phyloP scores from a whole-genome alignment of 2,113 vertebrate genomes.

The Bubo scandiacus region DNA sequence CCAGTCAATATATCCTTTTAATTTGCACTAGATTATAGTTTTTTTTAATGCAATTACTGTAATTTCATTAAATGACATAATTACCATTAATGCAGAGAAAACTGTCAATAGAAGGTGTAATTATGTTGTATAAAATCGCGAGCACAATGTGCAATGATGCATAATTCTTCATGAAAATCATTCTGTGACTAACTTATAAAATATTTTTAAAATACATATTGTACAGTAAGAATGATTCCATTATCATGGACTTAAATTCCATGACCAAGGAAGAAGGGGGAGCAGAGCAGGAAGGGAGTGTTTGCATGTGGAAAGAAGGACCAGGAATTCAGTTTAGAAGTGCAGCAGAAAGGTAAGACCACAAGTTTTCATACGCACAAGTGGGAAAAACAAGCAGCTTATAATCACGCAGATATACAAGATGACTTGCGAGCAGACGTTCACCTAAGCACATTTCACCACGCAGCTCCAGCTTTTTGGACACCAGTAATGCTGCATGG shows the following conservation, averaged over 20 bases:
- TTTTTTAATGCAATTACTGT: slow-evolving; percentile 77
- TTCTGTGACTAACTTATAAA: slow-evolving; percentile 53
- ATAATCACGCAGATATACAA: background rate
- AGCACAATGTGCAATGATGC: slow-evolving; percentile 69
- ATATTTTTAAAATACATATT: slow-evolving; percentile 59
- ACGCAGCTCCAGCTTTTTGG: background rate
- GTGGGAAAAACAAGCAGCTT: background rate
- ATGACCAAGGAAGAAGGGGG: background rate
- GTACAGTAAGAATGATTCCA: slow-evolving; percentile 8
- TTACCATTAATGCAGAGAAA: slow-evolving; percentile 77
- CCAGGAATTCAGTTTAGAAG: background rate
- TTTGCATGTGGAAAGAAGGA: background rate
- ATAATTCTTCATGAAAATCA: slow-evolving; percentile 70
- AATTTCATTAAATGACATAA: slow-evolving; percentile 81
- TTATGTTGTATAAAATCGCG: slow-evolving; percentile 75
- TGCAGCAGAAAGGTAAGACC: background rate
- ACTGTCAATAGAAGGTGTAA: slow-evolving; percentile 79
- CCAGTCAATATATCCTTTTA: slow-evolving; percentile 59
- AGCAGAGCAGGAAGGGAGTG: background rate
- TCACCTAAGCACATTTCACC: background rate
- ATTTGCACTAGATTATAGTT: slow-evolving; percentile 63
- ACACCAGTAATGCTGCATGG: fast-evolving
- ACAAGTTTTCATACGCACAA: background rate
- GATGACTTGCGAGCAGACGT: background rate
- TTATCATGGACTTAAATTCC: background rate